Percentiles rank a stretch among this genome's conserved stretches.
Evolutionary conservation across 1,140 invertebrate species (phyloP).

Genomic region (Onthophagus taurus): DNA sequence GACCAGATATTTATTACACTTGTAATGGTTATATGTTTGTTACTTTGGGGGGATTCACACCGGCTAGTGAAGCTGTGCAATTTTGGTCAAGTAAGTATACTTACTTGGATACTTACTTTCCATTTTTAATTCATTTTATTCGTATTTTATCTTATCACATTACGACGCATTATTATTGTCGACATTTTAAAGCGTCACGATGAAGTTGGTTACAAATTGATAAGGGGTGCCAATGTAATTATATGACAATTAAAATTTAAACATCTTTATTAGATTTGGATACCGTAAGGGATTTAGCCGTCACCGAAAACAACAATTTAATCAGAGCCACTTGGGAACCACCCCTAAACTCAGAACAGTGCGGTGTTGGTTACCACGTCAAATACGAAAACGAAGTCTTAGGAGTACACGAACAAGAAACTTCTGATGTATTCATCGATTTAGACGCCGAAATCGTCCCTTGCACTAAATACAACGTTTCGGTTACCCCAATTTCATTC

Average conservation of each 20-base stretch:
- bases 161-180: no score
- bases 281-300: not conserved
- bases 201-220: no score
- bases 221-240: no score
- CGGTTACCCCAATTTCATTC: slow-evolving; percentile 1
- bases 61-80: not conserved
- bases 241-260: no score
- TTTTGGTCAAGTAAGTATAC: slow-evolving; percentile 3
- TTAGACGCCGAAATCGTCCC: slow-evolving; percentile 3
- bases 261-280: slow-evolving; percentile 3
- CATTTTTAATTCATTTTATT: no score
- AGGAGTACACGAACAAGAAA: not conserved
- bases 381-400: slow-evolving; percentile 3
- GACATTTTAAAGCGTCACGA: no score
- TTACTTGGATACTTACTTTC: not conserved
- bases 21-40: slow-evolving; percentile 6
- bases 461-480: not conserved
- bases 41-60: slow-evolving; percentile 2
- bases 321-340: slow-evolving; percentile 1
- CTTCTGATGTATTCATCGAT: not conserved
- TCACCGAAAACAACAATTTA: not conserved
- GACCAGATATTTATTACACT: slow-evolving; percentile 4
- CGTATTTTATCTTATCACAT: no score
- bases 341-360: slow-evolving; percentile 5
- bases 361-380: slow-evolving; percentile 5